Percentiles rank a stretch among this genome's conserved stretches.
phyloP scores from a whole-genome alignment of 2,797 vertebrate species.

The Pseudochaenichthys georgianus region DNA sequence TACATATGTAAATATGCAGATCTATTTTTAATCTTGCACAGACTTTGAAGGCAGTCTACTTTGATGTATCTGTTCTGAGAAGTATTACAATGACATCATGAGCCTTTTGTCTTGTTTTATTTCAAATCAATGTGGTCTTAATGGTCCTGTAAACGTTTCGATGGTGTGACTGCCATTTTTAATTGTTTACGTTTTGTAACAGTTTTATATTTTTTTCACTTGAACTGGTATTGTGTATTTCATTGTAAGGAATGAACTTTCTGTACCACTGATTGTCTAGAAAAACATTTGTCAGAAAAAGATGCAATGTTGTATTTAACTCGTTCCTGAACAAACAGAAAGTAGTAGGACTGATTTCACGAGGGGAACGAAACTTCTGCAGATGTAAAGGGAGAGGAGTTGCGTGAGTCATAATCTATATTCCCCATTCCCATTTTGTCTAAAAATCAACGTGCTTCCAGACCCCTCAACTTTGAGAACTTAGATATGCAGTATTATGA shows the following conservation, averaged over 20 bases:
- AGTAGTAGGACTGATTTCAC: slow-evolving; percentile 35
- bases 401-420: slow-evolving; percentile 36
- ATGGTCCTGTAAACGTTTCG: slow-evolving; percentile 36
- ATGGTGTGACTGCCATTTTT: slow-evolving; percentile 57
- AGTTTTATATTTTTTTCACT: slow-evolving; percentile 50
- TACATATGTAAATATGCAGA: slow-evolving; percentile 79
- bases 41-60: slow-evolving; percentile 51
- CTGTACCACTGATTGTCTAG: slow-evolving; percentile 58
- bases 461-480: slow-evolving; percentile 42
- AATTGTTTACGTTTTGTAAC: slow-evolving; percentile 58
- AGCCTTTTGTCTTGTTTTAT: slow-evolving; percentile 68
- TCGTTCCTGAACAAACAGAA: slow-evolving; percentile 35
- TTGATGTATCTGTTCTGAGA: slow-evolving; percentile 45
- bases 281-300: slow-evolving; percentile 42
- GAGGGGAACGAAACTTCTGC: slow-evolving; percentile 30
- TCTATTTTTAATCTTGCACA: slow-evolving; percentile 77
- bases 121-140: slow-evolving; percentile 53
- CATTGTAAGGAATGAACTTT: slow-evolving; percentile 51
- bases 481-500: slow-evolving; percentile 57
- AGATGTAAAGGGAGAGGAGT: slow-evolving; percentile 23
- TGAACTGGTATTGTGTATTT: slow-evolving; percentile 60
- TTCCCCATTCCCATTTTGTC: slow-evolving; percentile 51
- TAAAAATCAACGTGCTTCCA: slow-evolving; percentile 76
- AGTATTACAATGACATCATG: slow-evolving; percentile 51
- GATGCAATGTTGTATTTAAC: slow-evolving; percentile 38